Percentiles rank a stretch among this genome's conserved stretches.
These are phyloP conservation scores for Dipodomys merriami DNA, from an alignment of 2,113 vertebrate genomes.

Conservation along the genomic window DNA sequence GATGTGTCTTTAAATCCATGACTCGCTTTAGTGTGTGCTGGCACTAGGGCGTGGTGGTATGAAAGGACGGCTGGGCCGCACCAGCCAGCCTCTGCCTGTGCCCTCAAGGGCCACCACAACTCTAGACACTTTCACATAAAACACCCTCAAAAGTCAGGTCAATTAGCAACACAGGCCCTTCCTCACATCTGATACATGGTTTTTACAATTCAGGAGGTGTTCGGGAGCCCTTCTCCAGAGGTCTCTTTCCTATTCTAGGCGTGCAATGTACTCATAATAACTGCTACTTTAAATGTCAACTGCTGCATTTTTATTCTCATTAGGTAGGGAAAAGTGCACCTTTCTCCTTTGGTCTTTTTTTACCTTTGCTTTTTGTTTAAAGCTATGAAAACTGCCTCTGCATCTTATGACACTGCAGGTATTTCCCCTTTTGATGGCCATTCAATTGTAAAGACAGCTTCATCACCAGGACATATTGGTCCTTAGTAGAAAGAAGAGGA, in stretches of 20 bases:
- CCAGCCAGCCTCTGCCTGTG: neutral
- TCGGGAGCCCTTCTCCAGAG: neutral
- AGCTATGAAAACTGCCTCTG: neutral
- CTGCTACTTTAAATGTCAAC: neutral
- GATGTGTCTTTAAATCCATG: neutral
- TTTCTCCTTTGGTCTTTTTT: neutral
- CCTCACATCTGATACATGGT: neutral
- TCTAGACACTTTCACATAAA: neutral
- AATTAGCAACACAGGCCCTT: neutral
- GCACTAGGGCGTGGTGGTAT: no score
- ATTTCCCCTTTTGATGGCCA: neutral
- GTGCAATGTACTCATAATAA: neutral
- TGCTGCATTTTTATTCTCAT: neutral
- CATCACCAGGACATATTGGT: neutral
- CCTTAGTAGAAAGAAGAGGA: neutral
- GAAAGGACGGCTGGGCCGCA: no score
- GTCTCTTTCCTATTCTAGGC: neutral
- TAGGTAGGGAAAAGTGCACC: neutral
- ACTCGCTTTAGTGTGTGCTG: no score
- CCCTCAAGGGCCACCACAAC: neutral
- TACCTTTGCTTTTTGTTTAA: neutral
- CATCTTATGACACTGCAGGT: no score
- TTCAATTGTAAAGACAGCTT: neutral
- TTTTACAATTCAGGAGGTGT: neutral
- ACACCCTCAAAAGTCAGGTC: neutral